Evolutionary conservation across 2,113 vertebrate genomes (phyloP).

Genomic region (Pseudorectes ferrugineus): DNA sequence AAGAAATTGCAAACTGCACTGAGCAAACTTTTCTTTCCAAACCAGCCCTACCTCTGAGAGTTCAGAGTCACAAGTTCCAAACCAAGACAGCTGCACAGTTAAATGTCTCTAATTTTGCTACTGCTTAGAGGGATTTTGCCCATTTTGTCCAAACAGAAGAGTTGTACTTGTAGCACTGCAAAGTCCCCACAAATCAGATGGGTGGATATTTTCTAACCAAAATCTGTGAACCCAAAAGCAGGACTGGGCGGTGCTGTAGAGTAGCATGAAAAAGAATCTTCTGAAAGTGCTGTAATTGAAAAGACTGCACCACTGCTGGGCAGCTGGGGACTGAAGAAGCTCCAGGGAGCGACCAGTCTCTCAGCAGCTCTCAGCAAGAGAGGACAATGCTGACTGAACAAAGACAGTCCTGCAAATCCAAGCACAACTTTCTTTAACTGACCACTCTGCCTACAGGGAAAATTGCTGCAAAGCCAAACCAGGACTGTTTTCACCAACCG

Average conservation of each 20-base stretch:
- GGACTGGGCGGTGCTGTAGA: fast-evolving
- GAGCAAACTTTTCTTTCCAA: conserved; percentile 34
- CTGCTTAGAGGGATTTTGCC: not conserved
- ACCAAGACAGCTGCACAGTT: not conserved
- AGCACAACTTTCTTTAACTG: not conserved
- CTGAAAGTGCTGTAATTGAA: not conserved
- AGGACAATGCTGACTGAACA: not conserved
- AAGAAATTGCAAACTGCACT: not conserved
- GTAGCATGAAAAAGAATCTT: not conserved
- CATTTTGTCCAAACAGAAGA: not conserved
- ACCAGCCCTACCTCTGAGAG: not conserved
- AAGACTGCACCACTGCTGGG: not conserved
- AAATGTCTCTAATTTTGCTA: not conserved
- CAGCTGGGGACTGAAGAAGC: not conserved
- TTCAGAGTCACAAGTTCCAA: conserved; percentile 25
- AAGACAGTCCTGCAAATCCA: not conserved
- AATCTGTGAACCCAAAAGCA: not conserved
- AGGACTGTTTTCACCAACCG: not conserved
- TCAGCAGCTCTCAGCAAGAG: not conserved
- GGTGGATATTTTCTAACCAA: not conserved
- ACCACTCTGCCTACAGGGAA: not conserved
- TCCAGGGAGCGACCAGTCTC: fast-evolving
- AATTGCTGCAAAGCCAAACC: not conserved
- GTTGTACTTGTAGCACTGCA: not conserved
- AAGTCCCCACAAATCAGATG: not conserved